phyloP scores from a whole-genome alignment of 2,797 vertebrate species.

The Neosalanx taihuensis region DNA sequence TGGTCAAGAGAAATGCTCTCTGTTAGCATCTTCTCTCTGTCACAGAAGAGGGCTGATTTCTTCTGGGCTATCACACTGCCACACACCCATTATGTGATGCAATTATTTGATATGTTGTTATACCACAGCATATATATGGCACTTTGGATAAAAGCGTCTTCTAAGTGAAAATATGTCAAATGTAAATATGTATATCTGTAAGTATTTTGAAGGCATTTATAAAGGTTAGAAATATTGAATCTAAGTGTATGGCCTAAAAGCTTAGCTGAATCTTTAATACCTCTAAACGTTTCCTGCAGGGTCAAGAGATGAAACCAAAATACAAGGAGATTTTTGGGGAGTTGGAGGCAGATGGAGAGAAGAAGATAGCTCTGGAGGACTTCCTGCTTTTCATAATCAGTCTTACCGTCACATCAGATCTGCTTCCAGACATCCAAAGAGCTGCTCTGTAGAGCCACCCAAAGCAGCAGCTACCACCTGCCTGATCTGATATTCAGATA shows the following conservation, averaged over 20 bases:
- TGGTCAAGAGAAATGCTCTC: no score
- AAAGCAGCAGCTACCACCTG: no score
- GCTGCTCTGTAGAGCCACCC: background rate
- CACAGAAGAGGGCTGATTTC: background rate
- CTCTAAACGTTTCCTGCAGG: conserved; percentile 46
- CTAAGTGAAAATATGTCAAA: no score
- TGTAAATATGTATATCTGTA: no score
- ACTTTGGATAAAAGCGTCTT: no score
- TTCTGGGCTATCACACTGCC: background rate
- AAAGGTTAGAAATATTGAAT: no score
- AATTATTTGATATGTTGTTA: no score
- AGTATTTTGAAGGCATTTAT: no score
- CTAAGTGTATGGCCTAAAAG: background rate
- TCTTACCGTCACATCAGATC: conserved; percentile 68
- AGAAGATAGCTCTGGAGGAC: conserved; percentile 72
- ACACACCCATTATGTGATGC: no score
- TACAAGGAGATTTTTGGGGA: conserved; percentile 72
- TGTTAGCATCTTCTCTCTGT: no score
- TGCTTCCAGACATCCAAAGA: conserved; percentile 62
- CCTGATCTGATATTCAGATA: background rate
- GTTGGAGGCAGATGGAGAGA: conserved; percentile 63
- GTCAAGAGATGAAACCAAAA: conserved; percentile 72
- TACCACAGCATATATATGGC: no score
- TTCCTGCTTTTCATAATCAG: conserved; percentile 73
- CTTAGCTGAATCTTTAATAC: no score